Percentiles rank a stretch among this genome's conserved stretches.
Evolutionary conservation across 2,888 invertebrate genomes (phyloP).

Genomic region (Morpho achilles): DNA sequence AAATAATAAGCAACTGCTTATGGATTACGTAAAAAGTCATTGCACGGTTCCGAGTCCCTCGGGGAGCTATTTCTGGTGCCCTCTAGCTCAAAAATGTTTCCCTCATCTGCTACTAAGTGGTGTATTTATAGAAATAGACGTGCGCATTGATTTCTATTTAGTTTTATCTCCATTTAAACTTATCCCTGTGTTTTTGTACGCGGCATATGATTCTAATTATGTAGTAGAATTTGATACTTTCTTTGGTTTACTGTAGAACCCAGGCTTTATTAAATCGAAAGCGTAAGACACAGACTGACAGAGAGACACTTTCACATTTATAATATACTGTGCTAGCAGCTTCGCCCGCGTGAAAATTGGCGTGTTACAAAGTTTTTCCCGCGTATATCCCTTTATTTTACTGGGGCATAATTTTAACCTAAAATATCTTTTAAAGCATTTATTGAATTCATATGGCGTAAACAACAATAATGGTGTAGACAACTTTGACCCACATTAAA

Average conservation of each 20-base stretch:
- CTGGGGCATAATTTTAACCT: too few species aligned
- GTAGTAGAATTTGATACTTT: conserved; percentile 3
- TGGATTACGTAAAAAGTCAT: conserved; percentile 50
- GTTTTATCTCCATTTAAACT: conserved; percentile 45
- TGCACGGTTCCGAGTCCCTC: conserved; percentile 61
- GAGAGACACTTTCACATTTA: neutral
- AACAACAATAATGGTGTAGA: too few species aligned
- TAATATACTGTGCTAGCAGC: too few species aligned
- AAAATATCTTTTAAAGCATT: too few species aligned
- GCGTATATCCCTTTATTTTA: too few species aligned
- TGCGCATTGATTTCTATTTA: conserved; percentile 55
- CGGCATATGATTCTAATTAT: conserved; percentile 21
- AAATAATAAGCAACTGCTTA: conserved; percentile 22
- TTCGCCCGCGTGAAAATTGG: too few species aligned
- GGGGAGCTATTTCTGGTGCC: conserved; percentile 75
- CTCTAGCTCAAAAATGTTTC: conserved; percentile 39
- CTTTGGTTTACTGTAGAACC: conserved; percentile 4
- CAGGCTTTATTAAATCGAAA: neutral
- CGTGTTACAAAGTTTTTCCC: too few species aligned
- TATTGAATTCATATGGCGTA: too few species aligned
- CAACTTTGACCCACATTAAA: too few species aligned
- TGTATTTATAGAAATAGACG: conserved; percentile 72
- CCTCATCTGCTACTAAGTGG: conserved; percentile 36
- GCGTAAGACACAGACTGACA: neutral
- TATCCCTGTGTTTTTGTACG: conserved; percentile 16